These are phyloP conservation scores for Polydrusus cervinus DNA, from an alignment of 2,888 invertebrate genomes.

Conservation along the genomic window DNA sequence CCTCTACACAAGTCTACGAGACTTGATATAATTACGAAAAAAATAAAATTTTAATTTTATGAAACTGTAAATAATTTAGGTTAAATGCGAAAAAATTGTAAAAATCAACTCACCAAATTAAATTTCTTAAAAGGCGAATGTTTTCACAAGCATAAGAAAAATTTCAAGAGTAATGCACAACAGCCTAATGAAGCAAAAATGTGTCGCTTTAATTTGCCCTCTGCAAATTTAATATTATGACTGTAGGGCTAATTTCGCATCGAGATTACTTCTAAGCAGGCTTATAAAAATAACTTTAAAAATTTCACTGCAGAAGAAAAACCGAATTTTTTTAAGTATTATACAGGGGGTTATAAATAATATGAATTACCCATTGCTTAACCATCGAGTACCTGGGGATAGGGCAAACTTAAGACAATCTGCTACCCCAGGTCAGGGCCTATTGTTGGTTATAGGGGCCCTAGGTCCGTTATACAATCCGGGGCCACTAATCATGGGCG, in stretches of 20 bases:
- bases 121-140: slow-evolving; percentile 1
- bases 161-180: slow-evolving; percentile 12
- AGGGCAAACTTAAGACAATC: too few species aligned
- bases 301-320: neutral
- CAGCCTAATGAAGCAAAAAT: slow-evolving; percentile 14
- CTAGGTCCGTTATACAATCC: too few species aligned
- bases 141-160: slow-evolving; percentile 14
- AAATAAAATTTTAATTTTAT: neutral
- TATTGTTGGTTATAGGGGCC: too few species aligned
- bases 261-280: neutral
- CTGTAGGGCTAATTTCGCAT: slow-evolving; percentile 12
- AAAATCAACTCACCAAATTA: slow-evolving; percentile 1
- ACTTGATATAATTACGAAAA: neutral
- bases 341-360: neutral
- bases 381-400: too few species aligned
- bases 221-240: slow-evolving; percentile 15
- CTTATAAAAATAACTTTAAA: neutral
- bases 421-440: too few species aligned
- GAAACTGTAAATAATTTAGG: neutral
- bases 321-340: neutral
- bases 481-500: too few species aligned
- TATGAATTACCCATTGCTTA: too few species aligned
- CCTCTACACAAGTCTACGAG: too few species aligned
- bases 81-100: neutral
- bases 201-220: slow-evolving; percentile 10